Evolutionary conservation across 2,113 vertebrate genomes (phyloP), one percentile per base, ranked within the genome.

Genomic region (Cercopithecus mona): DNA sequence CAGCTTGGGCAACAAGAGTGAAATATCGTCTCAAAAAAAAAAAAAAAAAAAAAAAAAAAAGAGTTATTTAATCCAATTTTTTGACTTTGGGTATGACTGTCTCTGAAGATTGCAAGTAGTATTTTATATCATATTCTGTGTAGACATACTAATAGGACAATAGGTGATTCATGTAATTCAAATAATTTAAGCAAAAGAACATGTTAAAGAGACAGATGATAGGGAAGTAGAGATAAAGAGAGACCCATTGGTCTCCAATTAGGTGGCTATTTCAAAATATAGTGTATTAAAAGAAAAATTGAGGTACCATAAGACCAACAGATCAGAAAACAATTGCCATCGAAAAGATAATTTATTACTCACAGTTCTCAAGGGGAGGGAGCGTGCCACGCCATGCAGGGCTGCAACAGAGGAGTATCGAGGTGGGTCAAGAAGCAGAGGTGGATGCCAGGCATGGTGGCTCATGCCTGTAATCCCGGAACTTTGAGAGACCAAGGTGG

Each of bases 361-460:
- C 32, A 11, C 2, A 40, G 25, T 35, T 57, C 12, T n/a, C 50
- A 10, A 13, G n/a, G 64, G 13, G 5, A 90, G 25, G 12, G 8
- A 2, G 11, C 3, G 10, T 10, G 1, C 3, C 35, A 20, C 16
- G 1, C 8, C 50, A 17, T 0, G 12, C 11, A 59, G 70, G 22
- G 18, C 20, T 23, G 4, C 55, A 2, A 64, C 0, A 35, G 14
- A 20, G 13, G 27, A 20, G 20, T 1, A 3, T 4, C 25, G 4
- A 25, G 20, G 52, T 25, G 20, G 23, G 11, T 45, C n/a, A 25
- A 0, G 5, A 79, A 72, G 23, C 11, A 17, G 38, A 64, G 68
- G 35, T 10, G 5, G 0, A 64, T 1, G 27, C 27, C 13, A 5
- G 61, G 61, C 11, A 5, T 13, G 5, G 25, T 64, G 12, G 27